These are phyloP conservation scores for Drosophila virilis DNA, from an alignment of 1,140 invertebrate species.

Conservation along the genomic window DNA sequence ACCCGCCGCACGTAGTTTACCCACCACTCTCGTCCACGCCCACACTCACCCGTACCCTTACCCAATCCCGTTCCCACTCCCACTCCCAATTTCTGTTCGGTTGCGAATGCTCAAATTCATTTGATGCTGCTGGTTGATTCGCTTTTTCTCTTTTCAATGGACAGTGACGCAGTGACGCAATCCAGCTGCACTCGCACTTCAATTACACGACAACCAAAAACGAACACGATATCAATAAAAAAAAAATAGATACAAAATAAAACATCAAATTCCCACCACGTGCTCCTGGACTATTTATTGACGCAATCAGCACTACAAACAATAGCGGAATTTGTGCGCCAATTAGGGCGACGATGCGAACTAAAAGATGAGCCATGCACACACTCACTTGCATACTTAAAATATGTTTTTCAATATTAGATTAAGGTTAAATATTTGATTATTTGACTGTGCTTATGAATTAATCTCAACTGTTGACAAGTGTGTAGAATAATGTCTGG, in stretches of 20 bases:
- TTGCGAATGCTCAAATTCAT: slow-evolving; percentile 12
- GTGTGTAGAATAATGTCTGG: too few species aligned
- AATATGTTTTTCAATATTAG: too few species aligned
- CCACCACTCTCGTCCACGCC: neutral
- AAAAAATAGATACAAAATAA: neutral
- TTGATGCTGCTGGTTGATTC: slow-evolving; percentile 8
- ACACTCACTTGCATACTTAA: too few species aligned
- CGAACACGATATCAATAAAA: slow-evolving; percentile 1
- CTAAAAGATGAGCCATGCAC: neutral
- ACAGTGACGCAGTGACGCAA: slow-evolving; percentile 57
- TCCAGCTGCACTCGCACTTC: slow-evolving; percentile 43
- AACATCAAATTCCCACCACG: neutral
- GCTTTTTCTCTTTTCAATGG: slow-evolving; percentile 4
- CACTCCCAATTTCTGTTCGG: neutral
- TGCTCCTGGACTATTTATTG: slow-evolving; percentile 18
- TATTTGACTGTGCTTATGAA: too few species aligned
- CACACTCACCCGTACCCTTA: neutral
- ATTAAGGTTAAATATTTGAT: too few species aligned
- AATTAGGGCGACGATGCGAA: neutral
- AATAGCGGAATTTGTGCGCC: slow-evolving; percentile 25
- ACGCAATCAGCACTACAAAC: slow-evolving; percentile 44
- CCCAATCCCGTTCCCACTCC: neutral
- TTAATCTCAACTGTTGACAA: too few species aligned
- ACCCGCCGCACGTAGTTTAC: slow-evolving; percentile 25
- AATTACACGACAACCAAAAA: slow-evolving; percentile 30